A percentile compares a stretch with the other conserved stretches of the same genome.
These are phyloP conservation scores for Vanessa atalanta DNA, from an alignment of 1,140 invertebrate species.

Conservation along the genomic window DNA sequence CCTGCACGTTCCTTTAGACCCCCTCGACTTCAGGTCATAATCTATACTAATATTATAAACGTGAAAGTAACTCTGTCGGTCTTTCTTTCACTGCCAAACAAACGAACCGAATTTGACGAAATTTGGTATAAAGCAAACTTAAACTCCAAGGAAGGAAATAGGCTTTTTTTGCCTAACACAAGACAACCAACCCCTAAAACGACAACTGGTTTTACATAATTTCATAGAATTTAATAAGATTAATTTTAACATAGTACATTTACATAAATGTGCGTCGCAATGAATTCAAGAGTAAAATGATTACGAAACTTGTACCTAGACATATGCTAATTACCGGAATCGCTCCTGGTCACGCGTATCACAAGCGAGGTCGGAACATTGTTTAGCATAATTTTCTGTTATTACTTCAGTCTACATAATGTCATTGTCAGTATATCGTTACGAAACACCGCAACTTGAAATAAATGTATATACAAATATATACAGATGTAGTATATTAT, in stretches of 20 bases:
- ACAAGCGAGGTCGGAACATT: slow-evolving; percentile 25
- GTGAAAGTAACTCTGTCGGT: too few species aligned
- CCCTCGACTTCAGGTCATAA: too few species aligned
- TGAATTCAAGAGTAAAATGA: not conserved
- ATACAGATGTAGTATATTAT: too few species aligned
- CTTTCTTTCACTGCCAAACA: too few species aligned
- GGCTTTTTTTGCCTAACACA: too few species aligned
- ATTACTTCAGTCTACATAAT: slow-evolving; percentile 24
- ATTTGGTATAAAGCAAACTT: too few species aligned
- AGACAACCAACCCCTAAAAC: too few species aligned
- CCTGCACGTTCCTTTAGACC: too few species aligned
- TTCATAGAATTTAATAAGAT: not conserved
- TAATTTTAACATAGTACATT: not conserved
- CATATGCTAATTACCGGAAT: slow-evolving; percentile 26
- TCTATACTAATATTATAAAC: too few species aligned
- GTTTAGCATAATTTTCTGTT: slow-evolving; percentile 32
- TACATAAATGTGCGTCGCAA: not conserved
- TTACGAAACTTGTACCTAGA: slow-evolving; percentile 3
- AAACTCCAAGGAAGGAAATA: too few species aligned
- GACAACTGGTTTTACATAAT: too few species aligned
- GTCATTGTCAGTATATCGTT: slow-evolving; percentile 23
- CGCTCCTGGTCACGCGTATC: slow-evolving; percentile 20
- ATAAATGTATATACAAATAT: slow-evolving; percentile 4
- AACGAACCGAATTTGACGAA: too few species aligned
- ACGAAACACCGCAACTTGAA: not conserved